These are phyloP conservation scores for Brachynemurus nebulosus DNA, from an alignment of 2,888 invertebrate genomes.

Conservation along the genomic window DNA sequence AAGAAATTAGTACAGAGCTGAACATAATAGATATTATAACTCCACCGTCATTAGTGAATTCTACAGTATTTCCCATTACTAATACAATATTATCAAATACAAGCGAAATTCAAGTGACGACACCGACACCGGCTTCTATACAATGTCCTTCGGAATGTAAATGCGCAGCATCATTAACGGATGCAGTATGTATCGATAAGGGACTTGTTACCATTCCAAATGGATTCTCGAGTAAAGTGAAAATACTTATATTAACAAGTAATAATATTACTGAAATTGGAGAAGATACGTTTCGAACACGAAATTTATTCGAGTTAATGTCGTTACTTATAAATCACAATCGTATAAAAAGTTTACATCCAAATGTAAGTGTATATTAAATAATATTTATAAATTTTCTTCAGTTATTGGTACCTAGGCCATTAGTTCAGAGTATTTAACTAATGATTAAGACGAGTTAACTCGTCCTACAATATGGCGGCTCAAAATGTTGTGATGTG, in stretches of 20 bases:
- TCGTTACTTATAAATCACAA: constrained; percentile 30
- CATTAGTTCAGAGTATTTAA: no score
- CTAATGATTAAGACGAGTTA: no score
- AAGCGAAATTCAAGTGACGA: background rate
- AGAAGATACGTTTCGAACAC: constrained; percentile 2
- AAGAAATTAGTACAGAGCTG: no score
- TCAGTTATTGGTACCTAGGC: no score
- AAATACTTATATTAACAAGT: constrained; percentile 31
- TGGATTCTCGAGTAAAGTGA: constrained; percentile 30
- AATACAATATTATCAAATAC: background rate
- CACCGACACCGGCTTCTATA: background rate
- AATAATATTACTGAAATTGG: constrained; percentile 32
- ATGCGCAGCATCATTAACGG: constrained; percentile 25
- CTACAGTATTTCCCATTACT: background rate
- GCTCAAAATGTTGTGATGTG: no score
- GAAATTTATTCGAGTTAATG: constrained; percentile 23
- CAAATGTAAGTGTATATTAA: constrained; percentile 18
- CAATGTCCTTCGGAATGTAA: constrained; percentile 27
- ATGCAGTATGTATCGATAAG: constrained; percentile 35
- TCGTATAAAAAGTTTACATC: constrained; percentile 24
- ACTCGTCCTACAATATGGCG: no score
- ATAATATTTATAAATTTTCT: no score
- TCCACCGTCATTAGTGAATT: background rate
- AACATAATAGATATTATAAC: background rate
- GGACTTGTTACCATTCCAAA: constrained; percentile 36